Conservation (phyloP, 2,797 vertebrate genomes). For the Spinus pinus region DNA sequence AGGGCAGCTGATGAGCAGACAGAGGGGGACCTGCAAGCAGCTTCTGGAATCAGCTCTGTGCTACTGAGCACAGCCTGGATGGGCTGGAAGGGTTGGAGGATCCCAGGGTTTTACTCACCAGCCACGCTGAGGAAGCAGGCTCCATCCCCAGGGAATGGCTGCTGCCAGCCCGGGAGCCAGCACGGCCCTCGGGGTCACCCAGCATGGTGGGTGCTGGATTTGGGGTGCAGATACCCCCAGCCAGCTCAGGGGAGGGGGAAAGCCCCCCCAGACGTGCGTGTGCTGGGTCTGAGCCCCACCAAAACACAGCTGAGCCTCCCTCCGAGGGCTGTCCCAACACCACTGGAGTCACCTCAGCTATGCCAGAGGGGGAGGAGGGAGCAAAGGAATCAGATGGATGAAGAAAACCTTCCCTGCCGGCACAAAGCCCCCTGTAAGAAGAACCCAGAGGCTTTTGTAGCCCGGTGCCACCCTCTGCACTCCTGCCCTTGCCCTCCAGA, state of each 20-base stretch:
- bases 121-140: accelerated
- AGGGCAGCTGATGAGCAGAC: background rate
- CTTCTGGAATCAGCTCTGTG: background rate
- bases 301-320: background rate
- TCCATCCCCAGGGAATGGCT: background rate
- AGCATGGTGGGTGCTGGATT: accelerated
- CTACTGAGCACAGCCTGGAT: background rate
- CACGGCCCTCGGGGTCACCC: accelerated
- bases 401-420: background rate
- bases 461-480: background rate
- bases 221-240: background rate
- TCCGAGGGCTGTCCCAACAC: background rate
- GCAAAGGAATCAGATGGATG: background rate
- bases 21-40: background rate
- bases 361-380: background rate
- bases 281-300: background rate
- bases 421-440: background rate
- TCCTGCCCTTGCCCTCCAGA: background rate
- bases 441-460: background rate
- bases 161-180: background rate
- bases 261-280: accelerated
- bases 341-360: background rate
- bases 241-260: background rate
- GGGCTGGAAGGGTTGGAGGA: background rate
- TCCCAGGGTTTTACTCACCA: background rate